Percentiles rank a stretch among this genome's conserved stretches.
phyloP scores from a whole-genome alignment of 2,888 invertebrate genomes.

The Ormyrus thymus region DNA sequence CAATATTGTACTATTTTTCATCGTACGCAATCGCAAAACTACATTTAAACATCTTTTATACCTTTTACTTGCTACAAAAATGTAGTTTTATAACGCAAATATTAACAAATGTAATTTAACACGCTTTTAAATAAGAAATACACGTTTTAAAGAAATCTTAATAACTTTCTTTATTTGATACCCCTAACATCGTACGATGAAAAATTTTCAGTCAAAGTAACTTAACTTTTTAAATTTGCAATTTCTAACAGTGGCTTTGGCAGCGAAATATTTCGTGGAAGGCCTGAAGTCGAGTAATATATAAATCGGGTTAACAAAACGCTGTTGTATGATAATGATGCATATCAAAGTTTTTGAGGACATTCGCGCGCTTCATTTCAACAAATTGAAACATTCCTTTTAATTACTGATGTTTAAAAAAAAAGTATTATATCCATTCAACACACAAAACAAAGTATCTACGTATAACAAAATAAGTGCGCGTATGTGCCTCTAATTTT shows the following conservation, averaged over 20 bases:
- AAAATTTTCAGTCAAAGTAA: constrained; percentile 26
- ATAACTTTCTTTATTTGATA: too few relatives aligned
- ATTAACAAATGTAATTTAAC: not conserved
- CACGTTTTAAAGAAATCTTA: too few relatives aligned
- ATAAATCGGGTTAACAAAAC: constrained; percentile 27
- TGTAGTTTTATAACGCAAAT: too few relatives aligned
- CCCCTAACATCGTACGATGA: not conserved
- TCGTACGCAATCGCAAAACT: not conserved
- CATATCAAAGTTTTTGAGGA: not conserved
- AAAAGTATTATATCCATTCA: not conserved
- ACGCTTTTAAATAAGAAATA: too few relatives aligned
- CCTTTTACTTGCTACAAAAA: too few relatives aligned
- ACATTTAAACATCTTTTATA: not conserved
- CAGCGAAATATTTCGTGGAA: constrained; percentile 41
- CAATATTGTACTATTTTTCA: not conserved
- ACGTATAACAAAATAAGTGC: constrained; percentile 4
- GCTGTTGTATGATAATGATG: constrained; percentile 3
- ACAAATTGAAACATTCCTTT: constrained; percentile 32
- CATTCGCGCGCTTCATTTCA: constrained; percentile 7
- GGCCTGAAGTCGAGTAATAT: constrained; percentile 1
- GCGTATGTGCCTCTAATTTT: constrained; percentile 7
- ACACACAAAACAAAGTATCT: constrained; percentile 19
- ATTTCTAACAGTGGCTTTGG: constrained; percentile 26
- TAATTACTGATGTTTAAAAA: constrained; percentile 13
- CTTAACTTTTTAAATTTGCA: not conserved